These are phyloP conservation scores for Thaumatotibia leucotreta DNA, from an alignment of 1,140 invertebrate genomes.

Conservation along the genomic window DNA sequence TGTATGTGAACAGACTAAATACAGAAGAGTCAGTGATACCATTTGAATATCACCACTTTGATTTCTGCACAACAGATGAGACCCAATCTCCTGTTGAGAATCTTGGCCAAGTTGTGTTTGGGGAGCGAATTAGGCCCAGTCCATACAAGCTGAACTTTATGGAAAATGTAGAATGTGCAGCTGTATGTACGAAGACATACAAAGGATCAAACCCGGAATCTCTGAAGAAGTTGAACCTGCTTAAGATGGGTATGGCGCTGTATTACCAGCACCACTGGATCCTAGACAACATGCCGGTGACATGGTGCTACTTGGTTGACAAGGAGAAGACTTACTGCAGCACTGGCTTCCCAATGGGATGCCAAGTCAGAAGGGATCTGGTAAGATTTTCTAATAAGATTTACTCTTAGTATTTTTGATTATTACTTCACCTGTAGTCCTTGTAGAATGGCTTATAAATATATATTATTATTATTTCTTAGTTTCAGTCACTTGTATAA, in stretches of 20 bases:
- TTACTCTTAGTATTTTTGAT: no score
- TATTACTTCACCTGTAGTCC: no score
- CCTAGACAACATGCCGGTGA: constrained; percentile 98
- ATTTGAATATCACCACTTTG: constrained; percentile 98
- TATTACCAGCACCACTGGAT: constrained; percentile 99
- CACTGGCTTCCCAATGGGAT: constrained; percentile 99
- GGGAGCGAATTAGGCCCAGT: constrained; percentile 96
- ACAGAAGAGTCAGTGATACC: constrained; percentile 97
- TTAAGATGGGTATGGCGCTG: constrained; percentile 95
- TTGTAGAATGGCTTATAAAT: no score
- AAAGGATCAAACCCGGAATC: constrained; percentile 79
- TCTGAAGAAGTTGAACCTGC: constrained; percentile 84
- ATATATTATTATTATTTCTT: no score
- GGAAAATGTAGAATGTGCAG: constrained; percentile 84
- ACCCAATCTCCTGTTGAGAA: constrained; percentile 95
- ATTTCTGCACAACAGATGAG: constrained; percentile 90
- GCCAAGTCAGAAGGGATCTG: constrained; percentile 80
- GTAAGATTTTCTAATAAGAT: constrained; percentile 34
- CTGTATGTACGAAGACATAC: constrained; percentile 87
- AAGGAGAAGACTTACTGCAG: constrained; percentile 91
- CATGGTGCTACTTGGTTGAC: constrained; percentile 92
- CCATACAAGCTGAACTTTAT: constrained; percentile 90
- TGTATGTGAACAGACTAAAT: constrained; percentile 97
- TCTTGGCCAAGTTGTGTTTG: constrained; percentile 98
- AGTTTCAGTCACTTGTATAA: no score